Evolutionary conservation across 2,797 vertebrate genomes (phyloP).

Genomic region (Ptychadena robeensis): DNA sequence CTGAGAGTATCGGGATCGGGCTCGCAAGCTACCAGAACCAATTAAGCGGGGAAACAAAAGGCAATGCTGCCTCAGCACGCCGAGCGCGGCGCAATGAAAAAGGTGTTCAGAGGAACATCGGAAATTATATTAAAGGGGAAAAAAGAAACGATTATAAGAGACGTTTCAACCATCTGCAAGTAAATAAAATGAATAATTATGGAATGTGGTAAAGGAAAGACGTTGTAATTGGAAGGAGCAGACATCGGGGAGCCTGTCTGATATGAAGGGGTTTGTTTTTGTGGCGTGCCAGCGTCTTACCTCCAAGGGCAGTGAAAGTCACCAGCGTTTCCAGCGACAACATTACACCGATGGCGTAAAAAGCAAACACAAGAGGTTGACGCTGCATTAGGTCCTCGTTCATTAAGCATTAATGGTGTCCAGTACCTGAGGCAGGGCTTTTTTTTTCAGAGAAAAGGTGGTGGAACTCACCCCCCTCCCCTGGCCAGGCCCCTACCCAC

Average conservation of each 20-base stretch:
- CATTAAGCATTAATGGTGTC: slow-evolving; percentile 45
- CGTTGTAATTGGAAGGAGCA: slow-evolving; percentile 58
- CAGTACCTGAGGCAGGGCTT: too few relatives aligned
- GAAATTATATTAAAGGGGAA: too few relatives aligned
- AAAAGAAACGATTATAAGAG: slow-evolving; percentile 27
- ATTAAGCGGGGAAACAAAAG: slow-evolving; percentile 55
- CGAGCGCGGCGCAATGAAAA: slow-evolving; percentile 51
- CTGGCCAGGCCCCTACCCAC: too few relatives aligned
- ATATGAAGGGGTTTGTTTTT: slow-evolving; percentile 15
- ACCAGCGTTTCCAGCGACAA: slow-evolving; percentile 6
- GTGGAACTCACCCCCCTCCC: too few relatives aligned
- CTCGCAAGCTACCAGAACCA: slow-evolving; percentile 49
- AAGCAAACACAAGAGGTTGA: slow-evolving; percentile 40
- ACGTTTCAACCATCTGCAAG: slow-evolving; percentile 54
- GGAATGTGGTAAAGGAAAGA: slow-evolving; percentile 56
- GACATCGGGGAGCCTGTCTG: slow-evolving; percentile 46
- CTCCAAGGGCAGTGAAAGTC: slow-evolving; percentile 46
- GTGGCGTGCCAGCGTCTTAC: slow-evolving; percentile 53
- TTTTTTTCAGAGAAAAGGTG: too few relatives aligned
- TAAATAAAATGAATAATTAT: slow-evolving; percentile 62
- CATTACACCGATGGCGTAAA: slow-evolving; percentile 5
- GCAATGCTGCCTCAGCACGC: slow-evolving; percentile 49
- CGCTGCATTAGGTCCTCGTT: slow-evolving; percentile 36
- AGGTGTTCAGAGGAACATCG: slow-evolving; percentile 52
- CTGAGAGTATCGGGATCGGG: slow-evolving; percentile 52